phyloP scores from a whole-genome alignment of 2,797 vertebrate genomes.

The Triplophysa bombifrons region DNA sequence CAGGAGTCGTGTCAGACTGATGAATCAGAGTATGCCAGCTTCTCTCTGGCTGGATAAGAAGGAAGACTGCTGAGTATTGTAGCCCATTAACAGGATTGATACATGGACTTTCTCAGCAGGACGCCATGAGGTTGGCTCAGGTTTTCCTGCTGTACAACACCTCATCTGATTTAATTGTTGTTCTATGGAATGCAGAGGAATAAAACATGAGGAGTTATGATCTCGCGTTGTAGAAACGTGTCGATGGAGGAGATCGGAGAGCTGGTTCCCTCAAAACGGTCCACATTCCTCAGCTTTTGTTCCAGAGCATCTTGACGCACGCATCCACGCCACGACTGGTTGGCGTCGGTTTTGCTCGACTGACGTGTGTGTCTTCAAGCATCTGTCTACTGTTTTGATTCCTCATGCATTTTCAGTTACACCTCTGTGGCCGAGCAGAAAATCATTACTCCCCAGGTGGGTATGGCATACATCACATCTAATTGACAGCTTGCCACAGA shows the following conservation, averaged over 20 bases:
- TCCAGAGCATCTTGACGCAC: slow-evolving; percentile 19
- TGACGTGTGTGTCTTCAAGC: not conserved
- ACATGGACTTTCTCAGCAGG: slow-evolving; percentile 43
- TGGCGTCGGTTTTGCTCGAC: slow-evolving; percentile 13
- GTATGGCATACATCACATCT: slow-evolving; percentile 27
- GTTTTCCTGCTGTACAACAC: slow-evolving; percentile 57
- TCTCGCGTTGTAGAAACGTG: not conserved
- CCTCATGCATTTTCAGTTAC: slow-evolving; percentile 4
- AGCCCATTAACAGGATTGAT: slow-evolving; percentile 52
- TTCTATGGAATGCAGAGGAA: slow-evolving; percentile 40
- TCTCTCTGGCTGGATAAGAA: slow-evolving; percentile 6
- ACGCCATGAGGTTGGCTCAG: slow-evolving; percentile 26
- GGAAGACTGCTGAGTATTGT: slow-evolving; percentile 29
- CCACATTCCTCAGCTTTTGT: not conserved
- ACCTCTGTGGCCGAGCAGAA: slow-evolving; percentile 9
- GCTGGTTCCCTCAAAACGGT: too few species aligned
- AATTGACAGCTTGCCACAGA: slow-evolving; percentile 40
- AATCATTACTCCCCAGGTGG: slow-evolving; percentile 31
- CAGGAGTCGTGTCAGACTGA: slow-evolving; percentile 8
- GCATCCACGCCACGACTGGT: slow-evolving; percentile 13
- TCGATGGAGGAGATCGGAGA: not conserved
- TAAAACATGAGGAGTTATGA: not conserved
- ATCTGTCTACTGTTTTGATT: slow-evolving; percentile 35
- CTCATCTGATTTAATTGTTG: slow-evolving; percentile 50
- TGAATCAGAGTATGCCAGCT: slow-evolving; percentile 12